These are phyloP conservation scores for Myopa tessellatipennis DNA, from an alignment of 2,888 invertebrate species.

Conservation along the genomic window DNA sequence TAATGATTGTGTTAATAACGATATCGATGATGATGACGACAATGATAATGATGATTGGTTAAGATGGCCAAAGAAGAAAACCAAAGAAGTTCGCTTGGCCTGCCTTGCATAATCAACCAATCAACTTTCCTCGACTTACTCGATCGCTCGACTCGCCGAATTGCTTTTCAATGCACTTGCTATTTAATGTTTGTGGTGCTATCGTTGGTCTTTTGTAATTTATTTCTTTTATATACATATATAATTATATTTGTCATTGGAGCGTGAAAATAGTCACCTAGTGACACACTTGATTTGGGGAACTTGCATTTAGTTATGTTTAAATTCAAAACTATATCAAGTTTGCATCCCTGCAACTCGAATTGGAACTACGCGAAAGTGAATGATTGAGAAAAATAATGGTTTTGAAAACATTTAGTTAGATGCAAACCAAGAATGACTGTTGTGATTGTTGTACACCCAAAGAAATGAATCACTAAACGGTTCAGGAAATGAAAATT, in stretches of 20 bases:
- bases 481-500: no score
- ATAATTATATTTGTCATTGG: conserved; percentile 4
- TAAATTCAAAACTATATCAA: not conserved
- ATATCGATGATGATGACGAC: not conserved
- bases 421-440: no score
- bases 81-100: no score
- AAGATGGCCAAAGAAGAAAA: conserved; percentile 2
- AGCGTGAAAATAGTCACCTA: not conserved
- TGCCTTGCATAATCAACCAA: not conserved
- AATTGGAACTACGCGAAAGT: not conserved
- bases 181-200: not conserved
- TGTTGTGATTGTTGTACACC: no score
- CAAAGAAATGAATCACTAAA: no score
- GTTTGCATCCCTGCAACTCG: not conserved
- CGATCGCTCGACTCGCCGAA: not conserved
- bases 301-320: not conserved
- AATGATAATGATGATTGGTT: not conserved
- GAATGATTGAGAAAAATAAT: no score
- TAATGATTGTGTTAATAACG: not conserved
- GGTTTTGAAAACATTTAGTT: no score
- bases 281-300: not conserved
- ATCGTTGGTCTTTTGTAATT: not conserved
- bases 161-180: not conserved
- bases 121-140: not conserved
- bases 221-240: not conserved